Evolutionary conservation across 2,888 invertebrate genomes (phyloP).

Genomic region (Junonia oenone): DNA sequence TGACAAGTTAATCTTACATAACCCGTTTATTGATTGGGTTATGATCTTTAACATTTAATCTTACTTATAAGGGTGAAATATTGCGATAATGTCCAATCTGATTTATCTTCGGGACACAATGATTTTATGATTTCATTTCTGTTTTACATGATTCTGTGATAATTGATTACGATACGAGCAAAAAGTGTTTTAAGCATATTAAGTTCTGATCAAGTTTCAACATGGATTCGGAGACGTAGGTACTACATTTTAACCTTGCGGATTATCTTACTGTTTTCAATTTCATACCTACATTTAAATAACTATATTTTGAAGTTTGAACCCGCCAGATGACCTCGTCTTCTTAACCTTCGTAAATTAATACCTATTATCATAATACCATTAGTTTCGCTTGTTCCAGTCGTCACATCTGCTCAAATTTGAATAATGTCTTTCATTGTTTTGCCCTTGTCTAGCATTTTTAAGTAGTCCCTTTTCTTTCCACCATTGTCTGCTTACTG

Average conservation of each 20-base stretch:
- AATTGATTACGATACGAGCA: not conserved
- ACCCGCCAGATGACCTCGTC: too few species aligned
- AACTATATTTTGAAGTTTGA: too few species aligned
- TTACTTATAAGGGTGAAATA: conserved; percentile 10
- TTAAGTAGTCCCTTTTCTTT: conserved; percentile 5
- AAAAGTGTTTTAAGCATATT: not conserved
- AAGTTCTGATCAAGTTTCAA: too few species aligned
- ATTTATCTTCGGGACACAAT: conserved; percentile 10
- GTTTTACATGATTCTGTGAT: not conserved
- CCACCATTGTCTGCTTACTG: conserved; percentile 4
- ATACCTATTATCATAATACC: conserved; percentile 2
- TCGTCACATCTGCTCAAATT: conserved; percentile 15
- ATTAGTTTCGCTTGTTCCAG: not conserved
- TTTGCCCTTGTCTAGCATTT: conserved; percentile 5
- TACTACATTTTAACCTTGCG: not conserved
- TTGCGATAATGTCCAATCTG: conserved; percentile 12
- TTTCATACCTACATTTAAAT: not conserved
- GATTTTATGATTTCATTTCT: not conserved
- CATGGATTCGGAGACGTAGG: too few species aligned
- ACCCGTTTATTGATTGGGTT: conserved; percentile 28
- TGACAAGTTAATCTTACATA: conserved; percentile 31
- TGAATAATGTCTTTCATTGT: conserved; percentile 12
- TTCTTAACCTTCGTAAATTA: not conserved
- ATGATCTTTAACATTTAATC: conserved; percentile 25
- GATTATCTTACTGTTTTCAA: not conserved